phyloP scores from a whole-genome alignment of 2,888 invertebrate genomes.

The Leptopilina drosophilae region DNA sequence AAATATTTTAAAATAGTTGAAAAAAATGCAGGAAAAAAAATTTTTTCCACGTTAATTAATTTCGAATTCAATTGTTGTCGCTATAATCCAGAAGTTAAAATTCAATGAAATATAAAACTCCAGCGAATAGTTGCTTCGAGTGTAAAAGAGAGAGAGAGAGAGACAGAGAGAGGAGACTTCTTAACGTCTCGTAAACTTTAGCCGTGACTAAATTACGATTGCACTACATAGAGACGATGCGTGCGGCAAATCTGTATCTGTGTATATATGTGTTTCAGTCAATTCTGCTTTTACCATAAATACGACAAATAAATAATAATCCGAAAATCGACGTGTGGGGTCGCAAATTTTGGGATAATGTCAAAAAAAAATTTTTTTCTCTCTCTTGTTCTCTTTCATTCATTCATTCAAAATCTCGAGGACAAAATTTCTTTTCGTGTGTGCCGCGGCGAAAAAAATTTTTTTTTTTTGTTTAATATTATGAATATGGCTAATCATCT shows the following conservation, averaged over 20 bases:
- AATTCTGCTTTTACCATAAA: constrained; percentile 50
- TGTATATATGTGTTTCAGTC: constrained; percentile 43
- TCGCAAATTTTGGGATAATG: constrained; percentile 45
- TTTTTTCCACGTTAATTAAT: constrained; percentile 19
- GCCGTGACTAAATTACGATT: constrained; percentile 60
- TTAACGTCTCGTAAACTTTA: constrained; percentile 60
- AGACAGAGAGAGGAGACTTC: constrained; percentile 18
- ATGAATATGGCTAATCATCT: constrained; percentile 23
- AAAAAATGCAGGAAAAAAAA: too few relatives aligned
- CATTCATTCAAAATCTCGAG: neutral
- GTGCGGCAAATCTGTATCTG: too few relatives aligned
- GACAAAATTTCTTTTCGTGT: constrained; percentile 36
- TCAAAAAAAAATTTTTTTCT: constrained; percentile 28
- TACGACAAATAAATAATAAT: constrained; percentile 59
- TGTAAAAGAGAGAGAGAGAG: neutral
- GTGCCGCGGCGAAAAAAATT: constrained; percentile 11
- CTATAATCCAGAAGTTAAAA: neutral
- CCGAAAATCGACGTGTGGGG: constrained; percentile 50
- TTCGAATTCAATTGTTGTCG: constrained; percentile 14
- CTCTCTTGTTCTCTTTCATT: neutral
- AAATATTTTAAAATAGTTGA: too few relatives aligned
- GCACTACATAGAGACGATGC: constrained; percentile 40
- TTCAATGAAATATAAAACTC: constrained; percentile 29
- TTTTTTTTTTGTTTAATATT: neutral
- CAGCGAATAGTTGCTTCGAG: neutral